Evolutionary conservation across 2,888 invertebrate genomes (phyloP).

Genomic region (Athalia circularis): DNA sequence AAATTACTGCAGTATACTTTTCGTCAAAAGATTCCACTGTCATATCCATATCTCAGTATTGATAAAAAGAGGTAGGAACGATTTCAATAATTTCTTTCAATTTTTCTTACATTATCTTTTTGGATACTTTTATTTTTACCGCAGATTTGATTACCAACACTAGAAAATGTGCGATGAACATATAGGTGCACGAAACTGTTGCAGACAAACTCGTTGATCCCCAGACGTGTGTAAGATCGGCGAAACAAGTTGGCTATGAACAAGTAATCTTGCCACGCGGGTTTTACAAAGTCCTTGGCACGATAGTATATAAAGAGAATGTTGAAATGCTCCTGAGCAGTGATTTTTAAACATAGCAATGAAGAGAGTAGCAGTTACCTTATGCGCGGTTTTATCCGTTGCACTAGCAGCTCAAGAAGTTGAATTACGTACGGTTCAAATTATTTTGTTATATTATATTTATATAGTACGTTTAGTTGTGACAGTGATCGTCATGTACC

Average conservation of each 20-base stretch:
- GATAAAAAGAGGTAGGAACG: too few relatives aligned
- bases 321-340: constrained; percentile 63
- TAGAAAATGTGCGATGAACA: too few relatives aligned
- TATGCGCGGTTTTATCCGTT: constrained; percentile 55
- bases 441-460: not conserved
- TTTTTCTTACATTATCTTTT: too few relatives aligned
- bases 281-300: constrained; percentile 67
- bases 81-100: too few relatives aligned
- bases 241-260: constrained; percentile 12
- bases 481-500: not conserved
- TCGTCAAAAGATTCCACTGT: too few relatives aligned
- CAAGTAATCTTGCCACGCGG: constrained; percentile 25
- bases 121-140: too few relatives aligned
- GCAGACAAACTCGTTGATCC: not conserved
- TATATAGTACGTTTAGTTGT: not conserved
- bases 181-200: too few relatives aligned
- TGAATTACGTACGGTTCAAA: constrained; percentile 29
- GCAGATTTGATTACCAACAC: too few relatives aligned
- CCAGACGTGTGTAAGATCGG: not conserved
- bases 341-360: constrained; percentile 39
- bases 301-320: constrained; percentile 72
- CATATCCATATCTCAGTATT: too few relatives aligned
- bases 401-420: constrained; percentile 43
- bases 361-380: constrained; percentile 30
- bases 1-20: too few relatives aligned